Evolutionary conservation across 2,797 vertebrate species (phyloP).

Genomic region (Toxotes lorentzi): DNA sequence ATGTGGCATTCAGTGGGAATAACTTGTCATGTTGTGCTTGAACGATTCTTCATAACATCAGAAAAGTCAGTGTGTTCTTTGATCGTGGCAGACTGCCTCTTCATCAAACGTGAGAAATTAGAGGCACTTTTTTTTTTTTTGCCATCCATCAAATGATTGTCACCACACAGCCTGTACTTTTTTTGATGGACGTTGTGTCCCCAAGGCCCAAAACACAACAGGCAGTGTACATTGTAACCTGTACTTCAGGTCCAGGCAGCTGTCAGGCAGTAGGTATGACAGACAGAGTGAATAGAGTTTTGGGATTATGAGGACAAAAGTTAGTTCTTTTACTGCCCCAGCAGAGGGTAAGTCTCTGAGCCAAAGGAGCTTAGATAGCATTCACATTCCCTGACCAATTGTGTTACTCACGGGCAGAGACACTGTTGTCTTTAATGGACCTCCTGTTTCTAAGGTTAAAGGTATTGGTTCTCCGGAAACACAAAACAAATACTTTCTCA

Average conservation of each 20-base stretch:
- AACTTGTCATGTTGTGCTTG: slow-evolving; percentile 49
- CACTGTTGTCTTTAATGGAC: slow-evolving; percentile 31
- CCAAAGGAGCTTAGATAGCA: slow-evolving; percentile 39
- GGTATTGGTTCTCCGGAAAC: slow-evolving; percentile 1
- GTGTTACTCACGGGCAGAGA: slow-evolving; percentile 16
- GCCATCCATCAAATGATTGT: slow-evolving; percentile 17
- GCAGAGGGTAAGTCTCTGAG: slow-evolving; percentile 19
- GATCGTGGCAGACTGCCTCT: slow-evolving; percentile 5
- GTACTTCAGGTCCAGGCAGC: slow-evolving; percentile 71
- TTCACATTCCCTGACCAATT: slow-evolving; percentile 37
- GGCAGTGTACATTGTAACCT: slow-evolving; percentile 61
- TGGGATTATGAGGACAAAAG: slow-evolving; percentile 64
- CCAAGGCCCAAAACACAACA: slow-evolving; percentile 22
- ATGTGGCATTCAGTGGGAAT: slow-evolving; percentile 45
- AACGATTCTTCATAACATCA: slow-evolving; percentile 37
- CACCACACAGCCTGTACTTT: slow-evolving; percentile 12
- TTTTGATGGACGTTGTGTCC: slow-evolving; percentile 41
- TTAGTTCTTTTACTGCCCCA: slow-evolving; percentile 38
- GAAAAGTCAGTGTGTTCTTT: slow-evolving; percentile 21
- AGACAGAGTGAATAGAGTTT: slow-evolving; percentile 41
- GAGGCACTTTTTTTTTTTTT: background rate
- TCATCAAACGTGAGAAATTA: slow-evolving; percentile 31
- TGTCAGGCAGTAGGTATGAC: slow-evolving; percentile 41
- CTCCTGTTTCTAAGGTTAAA: slow-evolving; percentile 9
- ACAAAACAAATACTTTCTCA: slow-evolving; percentile 12